Evolutionary conservation across 2,888 invertebrate genomes (phyloP).

Genomic region (Cryptophagus acutangulus): DNA sequence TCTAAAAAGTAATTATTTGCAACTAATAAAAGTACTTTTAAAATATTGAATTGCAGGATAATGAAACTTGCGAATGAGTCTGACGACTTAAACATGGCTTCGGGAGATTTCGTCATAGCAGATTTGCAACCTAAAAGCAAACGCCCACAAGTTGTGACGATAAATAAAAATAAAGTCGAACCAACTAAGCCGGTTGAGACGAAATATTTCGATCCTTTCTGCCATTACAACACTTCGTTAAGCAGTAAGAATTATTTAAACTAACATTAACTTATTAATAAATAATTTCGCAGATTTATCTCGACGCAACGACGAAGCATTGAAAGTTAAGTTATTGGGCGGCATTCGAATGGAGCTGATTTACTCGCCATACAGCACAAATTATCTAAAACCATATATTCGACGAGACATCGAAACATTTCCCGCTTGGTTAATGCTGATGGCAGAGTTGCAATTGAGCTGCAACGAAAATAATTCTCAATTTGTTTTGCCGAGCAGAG

Average conservation of each 20-base stretch:
- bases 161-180: constrained; percentile 16
- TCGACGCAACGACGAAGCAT: constrained; percentile 28
- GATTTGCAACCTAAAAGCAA: constrained; percentile 12
- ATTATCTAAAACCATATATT: constrained; percentile 78
- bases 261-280: constrained; percentile 5
- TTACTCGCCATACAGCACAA: constrained; percentile 66
- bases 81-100: constrained; percentile 29
- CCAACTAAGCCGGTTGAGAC: too few relatives aligned
- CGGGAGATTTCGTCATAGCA: constrained; percentile 14
- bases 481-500: constrained; percentile 46
- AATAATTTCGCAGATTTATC: constrained; percentile 30
- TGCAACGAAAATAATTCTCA: constrained; percentile 47
- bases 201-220: constrained; percentile 41
- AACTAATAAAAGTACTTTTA: not conserved
- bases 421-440: constrained; percentile 69
- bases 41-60: constrained; percentile 23
- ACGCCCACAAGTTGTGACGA: constrained; percentile 2
- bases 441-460: constrained; percentile 58
- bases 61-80: constrained; percentile 26
- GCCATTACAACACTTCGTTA: constrained; percentile 45
- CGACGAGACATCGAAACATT: constrained; percentile 61
- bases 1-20: constrained; percentile 29
- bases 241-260: constrained; percentile 33
- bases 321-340: constrained; percentile 40
- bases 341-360: constrained; percentile 46